Percentiles rank a stretch among this genome's conserved stretches.
Conservation (phyloP, 2,888 invertebrate species). For the Seira ritae region DNA sequence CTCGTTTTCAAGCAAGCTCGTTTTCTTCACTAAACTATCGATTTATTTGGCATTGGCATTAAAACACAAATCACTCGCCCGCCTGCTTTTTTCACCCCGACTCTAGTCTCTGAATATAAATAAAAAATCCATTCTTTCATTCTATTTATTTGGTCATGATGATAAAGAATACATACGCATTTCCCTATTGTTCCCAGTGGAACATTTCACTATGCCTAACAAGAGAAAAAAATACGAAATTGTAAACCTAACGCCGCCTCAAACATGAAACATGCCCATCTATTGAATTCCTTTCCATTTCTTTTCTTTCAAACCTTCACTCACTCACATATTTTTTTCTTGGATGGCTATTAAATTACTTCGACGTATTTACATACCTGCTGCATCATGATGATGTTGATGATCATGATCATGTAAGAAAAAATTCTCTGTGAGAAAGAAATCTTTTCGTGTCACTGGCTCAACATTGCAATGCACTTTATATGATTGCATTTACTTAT, state of each 20-base stretch:
- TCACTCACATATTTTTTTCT: no score
- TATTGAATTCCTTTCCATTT: conserved; percentile 54
- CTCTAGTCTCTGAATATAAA: neutral
- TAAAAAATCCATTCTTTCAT: conserved; percentile 29
- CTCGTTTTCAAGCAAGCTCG: neutral
- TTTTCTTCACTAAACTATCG: neutral
- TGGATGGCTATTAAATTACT: conserved; percentile 25
- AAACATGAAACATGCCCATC: no score
- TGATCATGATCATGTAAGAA: no score
- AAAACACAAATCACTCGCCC: conserved; percentile 59
- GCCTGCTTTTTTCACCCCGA: conserved; percentile 20
- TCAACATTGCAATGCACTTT: conserved; percentile 31
- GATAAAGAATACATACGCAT: no score
- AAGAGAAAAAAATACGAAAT: no score
- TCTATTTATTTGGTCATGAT: conserved; percentile 39
- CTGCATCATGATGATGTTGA: conserved; percentile 7
- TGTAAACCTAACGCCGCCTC: no score
- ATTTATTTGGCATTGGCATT: conserved; percentile 55
- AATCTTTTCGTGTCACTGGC: conserved; percentile 26
- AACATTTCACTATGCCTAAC: no score
- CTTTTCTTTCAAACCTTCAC: conserved; percentile 7
- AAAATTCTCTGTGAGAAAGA: conserved; percentile 30
- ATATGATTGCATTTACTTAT: neutral
- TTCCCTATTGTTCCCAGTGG: no score
- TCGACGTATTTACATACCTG: neutral